Evolutionary conservation across 1,140 invertebrate genomes (phyloP), one percentile per base, ranked within the genome.

Genomic region (Leptinotarsa lineolata): DNA sequence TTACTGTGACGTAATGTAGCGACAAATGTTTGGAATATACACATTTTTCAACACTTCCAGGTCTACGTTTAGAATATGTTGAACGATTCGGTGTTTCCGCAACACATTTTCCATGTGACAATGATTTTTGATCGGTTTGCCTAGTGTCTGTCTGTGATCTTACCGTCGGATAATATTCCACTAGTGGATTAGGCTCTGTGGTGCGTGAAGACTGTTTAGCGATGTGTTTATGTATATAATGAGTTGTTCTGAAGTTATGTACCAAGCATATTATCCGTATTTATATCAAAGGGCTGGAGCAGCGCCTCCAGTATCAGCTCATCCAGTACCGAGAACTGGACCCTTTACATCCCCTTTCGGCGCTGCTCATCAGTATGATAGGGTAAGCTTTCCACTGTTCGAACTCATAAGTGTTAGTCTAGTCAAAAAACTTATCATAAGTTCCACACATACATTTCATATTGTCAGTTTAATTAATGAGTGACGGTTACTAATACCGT

Each of bases 191-290:
- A 18, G 46, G 44, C n/a, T 59, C 60, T 59, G 65, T 18, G 60
- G 66, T 72, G 69, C 75, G 72, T 48, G 72, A 21, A 60, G 72
- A 61, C 69, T 65, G 65, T 54, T 75, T 76, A 78, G 74, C 72
- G 70, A 81, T 81, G 80, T 78, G 78, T 79, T 76, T 80, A 79
- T 81, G 78, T 80, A 80, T 79, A 81, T 79, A 79, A 88, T 88
- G 87, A 87, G 86, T 83, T 88, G 87, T 84, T 86, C 86, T 81
- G 87, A 88, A 84, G 87, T 88, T 81, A 87, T 88, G 83, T 88
- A 88, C 83, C 87, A 88, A 81, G 86, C 87, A 70, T 88, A 88
- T 82, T 87, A 87, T 81, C 87, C 87, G 48, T 88, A 88, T 79
- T 84, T 88, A 74, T 88, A 88, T 78, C 87, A 87, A 81, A 83